Base-by-base conservation (phyloP, 2,888 invertebrate genomes). In the Dryomyza anilis region DNA sequence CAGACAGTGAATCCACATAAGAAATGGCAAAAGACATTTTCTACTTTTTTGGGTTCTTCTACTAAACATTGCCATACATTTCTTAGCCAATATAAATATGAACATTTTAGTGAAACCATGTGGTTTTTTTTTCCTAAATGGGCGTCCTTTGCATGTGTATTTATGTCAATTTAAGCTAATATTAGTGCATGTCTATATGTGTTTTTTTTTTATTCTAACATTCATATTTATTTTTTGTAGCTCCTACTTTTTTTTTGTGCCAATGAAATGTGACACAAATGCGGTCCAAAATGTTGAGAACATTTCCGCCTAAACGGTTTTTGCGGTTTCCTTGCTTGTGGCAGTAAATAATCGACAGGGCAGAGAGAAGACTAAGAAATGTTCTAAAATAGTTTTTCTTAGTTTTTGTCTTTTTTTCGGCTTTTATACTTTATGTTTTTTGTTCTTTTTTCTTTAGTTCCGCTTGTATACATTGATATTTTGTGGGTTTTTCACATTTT, bases 241-340 rank as follows among this genome's bases (percentile, higher is more conserved):
- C n/a, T n/a, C n/a, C 14, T 7, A 23, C 25, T 43, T 23, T 45
- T 25, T 57, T 46, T 36, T 14, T 58, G 25, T 45, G 58, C 29
- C 23, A 56, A 56, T 56, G 45, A 46, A 4, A 4, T 16, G 53
- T n/a, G 56, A 14, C 39, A 23, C 56, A 56, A 56, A 56, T 56
- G 43, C 8, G 56, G 12, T 39, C 12, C n/a, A 19, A 56, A 56
- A 39, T 56, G 39, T 14, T 12, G 16, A n/a, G 12, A 36, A 56
- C 25, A 56, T 56, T 56, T 56, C 56, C 56, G 56, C 56, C 56
- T 39, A 21, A 43, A 33, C 39, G 39, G 39, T 56, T 36, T 53
- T 56, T 56, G 50, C 27, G 50, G 50, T 14, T 48, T 19, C 21
- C 48, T 19, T 12, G 33, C 33, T 25, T 25, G 12, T 7, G 23